Evolutionary conservation across 2,113 vertebrate genomes (phyloP), one percentile per base, ranked within the genome.

Genomic region (Candoia aspera): DNA sequence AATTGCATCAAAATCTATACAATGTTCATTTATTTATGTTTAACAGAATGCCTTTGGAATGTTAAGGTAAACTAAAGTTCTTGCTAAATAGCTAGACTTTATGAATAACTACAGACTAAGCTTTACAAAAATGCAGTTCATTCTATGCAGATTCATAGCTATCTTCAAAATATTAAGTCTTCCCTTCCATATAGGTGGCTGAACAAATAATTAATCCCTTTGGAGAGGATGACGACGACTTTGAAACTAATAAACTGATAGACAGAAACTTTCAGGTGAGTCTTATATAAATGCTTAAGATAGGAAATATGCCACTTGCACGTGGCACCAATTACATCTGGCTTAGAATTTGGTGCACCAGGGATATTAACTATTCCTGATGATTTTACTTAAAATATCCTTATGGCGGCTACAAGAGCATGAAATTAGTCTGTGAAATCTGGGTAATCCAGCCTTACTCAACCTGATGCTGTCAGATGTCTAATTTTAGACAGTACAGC

Each of bases 181-280:
- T 91, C 68, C 85, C n/a, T n/a, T 24, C 19, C 4, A 33, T 23
- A 4, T 88, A 99, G 98, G 98, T 99, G 8, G 98, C 98, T 0
- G 98, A 99, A 92, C 97, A 98, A 87, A 98, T 99, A 93, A 98
- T 99, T 92, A 99, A 99, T 94, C 98, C 98, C 0, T 99, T 99
- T 24, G 98, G 98, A 11, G 98, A 99, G 88, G 98, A 99, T 0
- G 98, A 99, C 0, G 98, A 99, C 0, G 98, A 99, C 93, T 99
- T 99, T 98, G 98, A 99, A 96, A 99, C 98, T 11, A 99, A 99
- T 95, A 97, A 99, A 95, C 96, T 99, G 91, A 99, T 99, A 79
- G 98, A 99, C 93, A 91, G 98, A 89, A 99, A 99, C 95, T 96
- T 99, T 95, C 98, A 99, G 98, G 98, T 97, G 88, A 87, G 94